Evolutionary conservation across 2,113 vertebrate species (phyloP), one percentile per base, ranked within the genome.

Genomic region (Rynchops niger): DNA sequence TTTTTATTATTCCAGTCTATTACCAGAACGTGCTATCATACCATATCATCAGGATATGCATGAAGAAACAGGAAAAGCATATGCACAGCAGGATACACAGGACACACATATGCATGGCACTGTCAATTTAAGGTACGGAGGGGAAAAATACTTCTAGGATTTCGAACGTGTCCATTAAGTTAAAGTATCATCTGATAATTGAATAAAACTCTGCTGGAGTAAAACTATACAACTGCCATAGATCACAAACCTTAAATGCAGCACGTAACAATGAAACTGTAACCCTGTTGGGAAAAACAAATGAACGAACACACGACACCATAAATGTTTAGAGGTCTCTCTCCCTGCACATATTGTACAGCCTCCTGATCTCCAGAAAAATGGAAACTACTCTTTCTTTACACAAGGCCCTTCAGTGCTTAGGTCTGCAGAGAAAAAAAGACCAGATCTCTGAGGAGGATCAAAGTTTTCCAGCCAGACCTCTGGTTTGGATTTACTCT

Each of bases 401-500:
- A 73, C 50, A 53, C 40, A 73, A 65, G 62, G 34, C 59, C 67
- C 16, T 86, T 88, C 47, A 76, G 55, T 40, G 18, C 76, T 88
- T 5, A 1, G 9, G 19, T 78, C 79, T 81, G 61, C 59, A 78
- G 63, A 92, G 59, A 62, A 92, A 83, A 90, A 32, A 83, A 90
- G 50, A 82, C 15, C 62, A 77, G 45, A 82, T 88, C 66, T 77
- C 82, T 62, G 32, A 88, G 88, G 55, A 94, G 45, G 79, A 86
- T 88, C 67, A 71, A 81, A 67, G 82, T 50, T 78, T 93, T 52
- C 45, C 86, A 93, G 69, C 6, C 63, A 93, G 67, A 62, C 47
- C 34, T 81, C 94, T 93, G 86, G 63, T 90, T 85, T 88, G 80
- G 76, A 86, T 96, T 94, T 81, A 73, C 26, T 53, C 25, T 90